Percentiles rank a stretch among this genome's conserved stretches.
phyloP scores from a whole-genome alignment of 2,113 vertebrate species.

The Dasyornis broadbenti region DNA sequence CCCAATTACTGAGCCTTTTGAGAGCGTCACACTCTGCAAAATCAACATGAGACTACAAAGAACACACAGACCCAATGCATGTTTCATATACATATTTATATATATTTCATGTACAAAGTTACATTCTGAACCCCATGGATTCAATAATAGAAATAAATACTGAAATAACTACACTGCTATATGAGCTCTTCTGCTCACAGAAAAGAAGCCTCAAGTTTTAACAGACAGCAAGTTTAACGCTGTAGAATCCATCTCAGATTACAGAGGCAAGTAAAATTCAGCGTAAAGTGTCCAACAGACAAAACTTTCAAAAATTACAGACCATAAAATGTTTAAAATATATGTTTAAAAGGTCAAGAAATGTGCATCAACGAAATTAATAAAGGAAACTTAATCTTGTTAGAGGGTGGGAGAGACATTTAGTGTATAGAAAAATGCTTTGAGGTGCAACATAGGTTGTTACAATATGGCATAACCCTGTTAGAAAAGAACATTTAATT shows the following conservation, averaged over 20 bases:
- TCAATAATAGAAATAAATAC: constrained; percentile 98
- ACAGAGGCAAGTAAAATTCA: constrained; percentile 79
- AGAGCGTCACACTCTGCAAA: neutral
- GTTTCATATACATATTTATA: constrained; percentile 92
- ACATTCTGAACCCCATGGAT: constrained; percentile 96
- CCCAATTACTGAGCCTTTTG: neutral
- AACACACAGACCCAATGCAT: constrained; percentile 64
- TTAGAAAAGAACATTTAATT: constrained; percentile 72
- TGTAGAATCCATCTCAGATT: constrained; percentile 72
- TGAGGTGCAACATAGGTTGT: constrained; percentile 62
- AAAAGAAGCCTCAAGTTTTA: constrained; percentile 74
- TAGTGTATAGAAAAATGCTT: constrained; percentile 74
- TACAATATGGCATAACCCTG: constrained; percentile 72
- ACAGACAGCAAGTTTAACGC: constrained; percentile 75
- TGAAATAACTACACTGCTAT: constrained; percentile 88
- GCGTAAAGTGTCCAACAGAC: constrained; percentile 75
- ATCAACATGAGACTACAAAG: constrained; percentile 35
- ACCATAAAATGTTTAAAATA: constrained; percentile 82
- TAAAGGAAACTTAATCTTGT: constrained; percentile 71
- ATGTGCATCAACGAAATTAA: constrained; percentile 71
- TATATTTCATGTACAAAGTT: constrained; percentile 96
- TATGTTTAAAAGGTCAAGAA: constrained; percentile 74
- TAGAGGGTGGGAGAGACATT: constrained; percentile 68
- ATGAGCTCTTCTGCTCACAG: constrained; percentile 74
- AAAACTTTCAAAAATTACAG: constrained; percentile 73